Base-by-base conservation (phyloP, 2,113 vertebrate genomes). In the Glaucomys volans region DNA sequence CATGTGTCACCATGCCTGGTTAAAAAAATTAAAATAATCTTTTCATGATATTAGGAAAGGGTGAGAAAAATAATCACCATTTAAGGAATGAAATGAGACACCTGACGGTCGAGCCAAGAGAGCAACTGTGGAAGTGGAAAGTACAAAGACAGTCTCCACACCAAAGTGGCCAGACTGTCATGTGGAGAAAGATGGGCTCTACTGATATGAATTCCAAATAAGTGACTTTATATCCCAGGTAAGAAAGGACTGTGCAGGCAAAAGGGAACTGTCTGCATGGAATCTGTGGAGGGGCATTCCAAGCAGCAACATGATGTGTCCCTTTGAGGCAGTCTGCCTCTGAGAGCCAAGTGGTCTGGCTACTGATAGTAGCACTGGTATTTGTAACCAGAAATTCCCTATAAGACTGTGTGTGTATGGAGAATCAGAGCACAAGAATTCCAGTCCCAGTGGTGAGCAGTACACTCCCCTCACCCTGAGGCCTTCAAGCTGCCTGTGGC, bases 391-490 rank as follows among this genome's bases (percentile, higher is more conserved):
- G 59, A 91, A 76, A 82, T 71, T 90, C 40, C 30, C 4, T 77
- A 44, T 71, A 76, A 62, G 52, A 18, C 50, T 54, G 20, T 83
- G 18, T 35, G 18, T 35, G 9, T 4, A 62, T 32, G 4, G 26
- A 75, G 13, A 91, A 79, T 91, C 17, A 28, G 57, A 84, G 80
- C 5, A 85, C 32, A 84, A 74, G 52, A 95, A 93, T 91, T 87
- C 37, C 30, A 84, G 20, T 28, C n/a, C 52, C 22, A 28, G 6
- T 66, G 47, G 74, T 79, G 47, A 90, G 4, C 54, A 88, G 28
- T 44, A 10, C 74, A 44, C 11, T 91, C 52, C 13, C 50, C 80
- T 94, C 12, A 72, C 50, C 76, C 42, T 22, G 40, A 82, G 84
- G 42, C 50, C 44, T 79, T 44, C 3, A 57, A 62, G 30, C 26